These are phyloP conservation scores for Cichladusa arquata DNA, from an alignment of 2,113 vertebrate species.

Conservation along the genomic window DNA sequence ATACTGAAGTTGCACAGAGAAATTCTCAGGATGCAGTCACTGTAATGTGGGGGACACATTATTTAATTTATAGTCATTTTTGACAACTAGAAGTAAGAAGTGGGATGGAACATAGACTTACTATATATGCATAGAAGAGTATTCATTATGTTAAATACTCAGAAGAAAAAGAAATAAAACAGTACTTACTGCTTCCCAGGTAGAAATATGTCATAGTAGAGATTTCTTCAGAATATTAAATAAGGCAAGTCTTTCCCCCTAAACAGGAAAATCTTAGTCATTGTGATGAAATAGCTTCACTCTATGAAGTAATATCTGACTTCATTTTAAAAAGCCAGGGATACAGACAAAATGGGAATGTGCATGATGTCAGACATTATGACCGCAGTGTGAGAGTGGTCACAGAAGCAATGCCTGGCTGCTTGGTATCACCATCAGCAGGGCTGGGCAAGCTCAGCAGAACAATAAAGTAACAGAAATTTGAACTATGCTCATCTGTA, in stretches of 20 bases:
- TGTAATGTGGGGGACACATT: background rate
- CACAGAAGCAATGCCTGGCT: background rate
- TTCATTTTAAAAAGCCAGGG: background rate
- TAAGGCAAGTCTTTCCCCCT: background rate
- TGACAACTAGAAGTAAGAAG: background rate
- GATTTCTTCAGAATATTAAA: background rate
- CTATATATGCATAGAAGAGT: background rate
- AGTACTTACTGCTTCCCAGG: background rate
- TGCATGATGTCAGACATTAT: background rate
- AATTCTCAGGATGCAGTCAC: background rate
- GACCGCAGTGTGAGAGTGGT: background rate
- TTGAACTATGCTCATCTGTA: background rate
- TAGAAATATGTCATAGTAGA: background rate
- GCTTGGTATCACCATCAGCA: fast-evolving
- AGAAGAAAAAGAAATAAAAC: background rate
- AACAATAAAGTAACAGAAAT: background rate
- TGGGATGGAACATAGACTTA: background rate
- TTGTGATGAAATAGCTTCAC: background rate
- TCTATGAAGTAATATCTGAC: background rate
- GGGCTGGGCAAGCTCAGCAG: background rate
- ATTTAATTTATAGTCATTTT: background rate
- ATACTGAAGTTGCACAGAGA: background rate
- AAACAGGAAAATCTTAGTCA: background rate
- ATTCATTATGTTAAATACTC: background rate
- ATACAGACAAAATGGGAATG: background rate